phyloP scores from a whole-genome alignment of 2,888 invertebrate genomes.

The Platypus cylindrus region DNA sequence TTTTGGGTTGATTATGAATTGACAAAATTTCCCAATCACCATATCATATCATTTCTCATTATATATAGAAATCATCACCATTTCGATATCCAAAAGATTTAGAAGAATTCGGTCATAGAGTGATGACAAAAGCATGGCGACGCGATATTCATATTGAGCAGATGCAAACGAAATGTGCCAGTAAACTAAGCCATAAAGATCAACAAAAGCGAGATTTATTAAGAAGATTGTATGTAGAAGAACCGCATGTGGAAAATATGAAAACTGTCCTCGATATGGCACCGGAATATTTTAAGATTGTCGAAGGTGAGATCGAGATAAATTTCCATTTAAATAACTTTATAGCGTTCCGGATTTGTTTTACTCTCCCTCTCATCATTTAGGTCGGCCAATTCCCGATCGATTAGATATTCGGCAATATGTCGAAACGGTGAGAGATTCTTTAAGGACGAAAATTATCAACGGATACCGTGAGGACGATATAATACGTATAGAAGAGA shows the following conservation, averaged over 20 bases:
- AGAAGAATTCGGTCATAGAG: constrained; percentile 34
- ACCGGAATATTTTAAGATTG: constrained; percentile 49
- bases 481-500: constrained; percentile 40
- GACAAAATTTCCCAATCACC: not conserved
- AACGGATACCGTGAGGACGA: constrained; percentile 32
- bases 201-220: constrained; percentile 39
- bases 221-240: constrained; percentile 43
- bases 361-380: constrained; percentile 3
- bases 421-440: constrained; percentile 33
- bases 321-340: not conserved
- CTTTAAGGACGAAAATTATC: constrained; percentile 35
- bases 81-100: constrained; percentile 34
- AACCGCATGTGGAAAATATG: constrained; percentile 37
- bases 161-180: constrained; percentile 25
- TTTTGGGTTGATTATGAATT: not conserved
- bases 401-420: constrained; percentile 47
- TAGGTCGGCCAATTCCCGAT: constrained; percentile 42
- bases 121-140: constrained; percentile 32
- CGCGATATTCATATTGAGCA: constrained; percentile 26
- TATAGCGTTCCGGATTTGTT: not conserved
- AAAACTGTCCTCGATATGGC: constrained; percentile 51
- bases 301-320: constrained; percentile 41
- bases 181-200: constrained; percentile 28
- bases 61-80: constrained; percentile 32
- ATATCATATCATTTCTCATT: too few relatives aligned